phyloP scores from a whole-genome alignment of 2,113 vertebrate genomes.

The Otus sunia region DNA sequence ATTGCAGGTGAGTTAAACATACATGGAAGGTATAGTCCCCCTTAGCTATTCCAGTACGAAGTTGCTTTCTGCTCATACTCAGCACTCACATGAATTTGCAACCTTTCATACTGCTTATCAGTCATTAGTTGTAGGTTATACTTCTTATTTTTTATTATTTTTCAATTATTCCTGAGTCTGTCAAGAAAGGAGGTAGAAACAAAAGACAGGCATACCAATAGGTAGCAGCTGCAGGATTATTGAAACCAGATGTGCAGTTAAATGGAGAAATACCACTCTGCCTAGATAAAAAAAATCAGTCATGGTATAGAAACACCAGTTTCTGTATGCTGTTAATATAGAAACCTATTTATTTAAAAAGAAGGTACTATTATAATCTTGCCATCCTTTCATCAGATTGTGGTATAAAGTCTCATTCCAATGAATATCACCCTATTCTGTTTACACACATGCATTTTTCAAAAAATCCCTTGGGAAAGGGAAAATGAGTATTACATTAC shows the following conservation, averaged over 20 bases:
- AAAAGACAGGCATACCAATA: slow-evolving; percentile 2
- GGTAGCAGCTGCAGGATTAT: slow-evolving; percentile 45
- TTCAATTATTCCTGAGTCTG: background rate
- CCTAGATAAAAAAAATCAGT: background rate
- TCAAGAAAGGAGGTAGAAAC: slow-evolving; percentile 8
- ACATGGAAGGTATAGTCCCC: background rate
- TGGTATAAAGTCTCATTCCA: background rate
- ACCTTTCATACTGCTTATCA: background rate
- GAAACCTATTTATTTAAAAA: background rate
- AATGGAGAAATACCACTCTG: slow-evolving; percentile 1
- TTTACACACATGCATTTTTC: background rate
- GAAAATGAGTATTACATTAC: background rate
- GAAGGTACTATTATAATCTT: background rate
- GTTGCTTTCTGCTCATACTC: background rate
- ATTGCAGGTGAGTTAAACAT: background rate
- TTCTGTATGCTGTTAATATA: background rate
- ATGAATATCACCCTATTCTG: background rate
- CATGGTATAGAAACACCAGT: background rate
- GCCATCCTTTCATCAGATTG: background rate
- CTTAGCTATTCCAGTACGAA: background rate
- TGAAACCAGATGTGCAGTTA: slow-evolving; percentile 41
- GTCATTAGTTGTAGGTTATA: background rate
- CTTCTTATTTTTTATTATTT: background rate
- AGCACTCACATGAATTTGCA: background rate
- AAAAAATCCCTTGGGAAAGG: background rate